Conservation (phyloP, 2,113 vertebrate genomes). For the Labeo rohita region DNA sequence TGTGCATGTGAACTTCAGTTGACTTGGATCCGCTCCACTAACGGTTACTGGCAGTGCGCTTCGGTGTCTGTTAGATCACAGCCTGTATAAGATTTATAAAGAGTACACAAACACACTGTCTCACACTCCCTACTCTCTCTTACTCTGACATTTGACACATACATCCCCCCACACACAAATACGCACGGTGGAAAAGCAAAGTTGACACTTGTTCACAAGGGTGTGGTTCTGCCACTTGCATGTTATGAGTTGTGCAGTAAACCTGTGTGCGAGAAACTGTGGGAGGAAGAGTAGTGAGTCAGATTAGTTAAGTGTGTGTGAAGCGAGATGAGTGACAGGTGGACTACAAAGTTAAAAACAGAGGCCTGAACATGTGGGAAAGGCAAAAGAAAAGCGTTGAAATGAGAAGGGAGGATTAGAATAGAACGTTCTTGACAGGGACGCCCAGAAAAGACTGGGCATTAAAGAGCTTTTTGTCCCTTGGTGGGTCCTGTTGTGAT, state of each 20-base stretch:
- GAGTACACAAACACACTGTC: background rate
- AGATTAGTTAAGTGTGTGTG: conserved; percentile 25
- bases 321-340: background rate
- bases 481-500: conserved; percentile 45
- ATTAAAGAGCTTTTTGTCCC: conserved; percentile 44
- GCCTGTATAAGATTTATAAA: conserved; percentile 40
- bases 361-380: conserved; percentile 55
- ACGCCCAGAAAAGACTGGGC: background rate
- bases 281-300: conserved; percentile 38
- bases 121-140: background rate
- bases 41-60: conserved; percentile 65
- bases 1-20: conserved; percentile 66
- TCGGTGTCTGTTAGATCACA: conserved; percentile 60
- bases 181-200: conserved; percentile 39
- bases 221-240: conserved; percentile 60
- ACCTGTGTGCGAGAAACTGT: conserved; percentile 7
- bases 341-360: conserved; percentile 36
- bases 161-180: conserved; percentile 46
- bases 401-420: conserved; percentile 63
- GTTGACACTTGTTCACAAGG: conserved; percentile 23
- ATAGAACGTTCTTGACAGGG: conserved; percentile 48
- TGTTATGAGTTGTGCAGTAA: conserved; percentile 59
- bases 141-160: conserved; percentile 16
- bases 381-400: conserved; percentile 56
- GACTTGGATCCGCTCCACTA: conserved; percentile 66